Percentiles rank a stretch among this genome's conserved stretches.
Evolutionary conservation across 30 jellyfish, hydroid and myxozoan genomes (phyloP).

Genomic region (Chironex yamaguchii): DNA sequence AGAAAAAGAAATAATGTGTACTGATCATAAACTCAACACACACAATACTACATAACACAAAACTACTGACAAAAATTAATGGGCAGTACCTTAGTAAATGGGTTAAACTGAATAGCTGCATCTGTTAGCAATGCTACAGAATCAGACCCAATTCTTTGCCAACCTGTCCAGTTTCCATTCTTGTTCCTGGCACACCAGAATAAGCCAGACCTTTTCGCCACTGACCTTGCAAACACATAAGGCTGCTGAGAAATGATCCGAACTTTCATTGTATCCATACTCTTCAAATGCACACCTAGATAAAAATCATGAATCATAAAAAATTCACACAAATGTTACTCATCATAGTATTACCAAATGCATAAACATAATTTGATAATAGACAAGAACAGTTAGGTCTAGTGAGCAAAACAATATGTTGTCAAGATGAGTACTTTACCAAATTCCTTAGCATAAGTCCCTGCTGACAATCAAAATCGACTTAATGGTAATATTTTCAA

Average conservation of each 20-base stretch:
- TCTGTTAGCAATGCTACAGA: constrained; percentile 73
- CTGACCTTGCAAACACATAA: constrained; percentile 78
- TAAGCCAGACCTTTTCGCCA: constrained; percentile 67
- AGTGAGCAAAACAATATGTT: too few relatives aligned
- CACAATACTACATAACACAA: too few relatives aligned
- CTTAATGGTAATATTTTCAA: too few relatives aligned
- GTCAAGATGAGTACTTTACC: too few relatives aligned
- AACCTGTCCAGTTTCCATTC: constrained; percentile 31
- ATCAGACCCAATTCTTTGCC: constrained; percentile 81
- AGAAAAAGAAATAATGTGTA: too few relatives aligned
- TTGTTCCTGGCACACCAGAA: constrained; percentile 68
- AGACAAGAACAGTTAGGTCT: too few relatives aligned
- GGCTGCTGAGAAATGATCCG: constrained; percentile 16
- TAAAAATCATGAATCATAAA: neutral
- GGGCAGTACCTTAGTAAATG: constrained; percentile 79
- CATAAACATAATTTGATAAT: neutral
- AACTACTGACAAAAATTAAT: neutral
- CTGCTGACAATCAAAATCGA: too few relatives aligned
- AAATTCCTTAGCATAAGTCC: too few relatives aligned
- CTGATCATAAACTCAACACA: too few relatives aligned
- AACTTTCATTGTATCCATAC: constrained; percentile 72
- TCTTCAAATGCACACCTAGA: constrained; percentile 63
- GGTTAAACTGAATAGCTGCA: constrained; percentile 79
- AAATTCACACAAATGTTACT: neutral
- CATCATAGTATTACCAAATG: neutral